Base-by-base conservation (phyloP, 2,888 invertebrate genomes). In the Sarcophaga subvicina region DNA sequence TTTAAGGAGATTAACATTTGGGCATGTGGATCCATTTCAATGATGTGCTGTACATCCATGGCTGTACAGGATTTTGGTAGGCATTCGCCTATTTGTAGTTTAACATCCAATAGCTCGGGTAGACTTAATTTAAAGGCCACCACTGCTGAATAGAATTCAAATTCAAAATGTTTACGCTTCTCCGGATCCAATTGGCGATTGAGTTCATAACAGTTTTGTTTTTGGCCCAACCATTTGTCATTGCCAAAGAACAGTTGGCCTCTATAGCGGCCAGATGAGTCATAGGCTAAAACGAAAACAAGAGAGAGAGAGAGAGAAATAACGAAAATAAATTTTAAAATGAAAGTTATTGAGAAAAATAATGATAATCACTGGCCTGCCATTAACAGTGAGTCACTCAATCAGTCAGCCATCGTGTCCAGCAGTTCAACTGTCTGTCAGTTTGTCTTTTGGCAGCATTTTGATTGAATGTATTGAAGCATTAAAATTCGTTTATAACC, bases 221-320 rank as follows among this genome's bases (percentile, higher is more conserved):
- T 94, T 71, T 97, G 96, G 4, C 97, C 97, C 90, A 97, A 93
- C 97, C 97, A 97, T 93, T 96, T 97, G 92, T 97, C 96, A 92
- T 96, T 97, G 22, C 97, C 97, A 90, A 96, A 97, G 90, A 97
- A 94, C 89, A 96, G 95, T 91, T 96, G 96, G 12, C 96, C 95
- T 17, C 95, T 95, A 94, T 97, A 97, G 89, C 96, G 96, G 64
- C 97, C 97, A 10, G 97, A 97, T 1, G 97, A 96, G 91, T 97
- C 97, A 90, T 95, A 96, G 93, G 97, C 97, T 97, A 80, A 6
- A 63, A 77, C 17, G 14, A 60, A 22, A 78, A 37, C 8, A 37
- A 37, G 37, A 8, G 17, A 20, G 49, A 37, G 27, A 27, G 27
- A 27, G 27, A 27, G 8, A 37, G 8, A 14, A 49, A 49, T 4